Base-by-base conservation (phyloP, 64 coral and sea anemone species). In the Anthopleura sola region DNA sequence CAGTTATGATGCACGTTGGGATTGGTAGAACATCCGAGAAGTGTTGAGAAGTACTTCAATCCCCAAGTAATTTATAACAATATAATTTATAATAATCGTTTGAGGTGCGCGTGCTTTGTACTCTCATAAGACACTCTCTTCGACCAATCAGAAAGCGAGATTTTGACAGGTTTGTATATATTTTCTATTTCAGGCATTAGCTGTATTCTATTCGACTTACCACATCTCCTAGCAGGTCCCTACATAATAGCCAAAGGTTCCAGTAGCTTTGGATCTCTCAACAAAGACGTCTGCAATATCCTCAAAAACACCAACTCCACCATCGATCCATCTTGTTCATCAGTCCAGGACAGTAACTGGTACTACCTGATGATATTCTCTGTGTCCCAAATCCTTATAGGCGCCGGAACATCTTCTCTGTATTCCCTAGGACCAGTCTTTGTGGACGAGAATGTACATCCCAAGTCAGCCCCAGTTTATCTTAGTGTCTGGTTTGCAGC, bases 381-480 rank as follows among this genome's bases (percentile, higher is more conserved):
- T 15, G 13, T 92, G 11, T 92, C 88, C 1, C 95, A 98, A 82
- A 60, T 98, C 68, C 26, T 98, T 48, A 98, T 98, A 78, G 95
- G 95, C 32, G 92, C 89, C 0, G 95, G 95, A 0, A 94, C 92
- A 0, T 86, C 92, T 16, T 92, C 95, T 17, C 83, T 98, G 49
- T 98, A 88, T 82, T 91, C 88, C n/a, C 89, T 98, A 16, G 95
- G 81, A 38, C 95, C 95, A 0, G 92, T 92, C 2, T 98, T 94
- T 36, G 94, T 98, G 78, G 95, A 98, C 36, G 95, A 98, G 84
- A 98, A 98, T 60, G 85, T 98, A 0, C 86, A 94, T 23, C 95
- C 95, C 8, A 89, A 91, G 56, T 87, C 92, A 28, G 82, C 80
- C 7, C 95, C 95, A 26, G 55, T 98, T 68, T 91, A 91, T 55